Conservation (phyloP, 30 jellyfish, hydroid and myxozoan genomes). For the Hydra vulgaris region DNA sequence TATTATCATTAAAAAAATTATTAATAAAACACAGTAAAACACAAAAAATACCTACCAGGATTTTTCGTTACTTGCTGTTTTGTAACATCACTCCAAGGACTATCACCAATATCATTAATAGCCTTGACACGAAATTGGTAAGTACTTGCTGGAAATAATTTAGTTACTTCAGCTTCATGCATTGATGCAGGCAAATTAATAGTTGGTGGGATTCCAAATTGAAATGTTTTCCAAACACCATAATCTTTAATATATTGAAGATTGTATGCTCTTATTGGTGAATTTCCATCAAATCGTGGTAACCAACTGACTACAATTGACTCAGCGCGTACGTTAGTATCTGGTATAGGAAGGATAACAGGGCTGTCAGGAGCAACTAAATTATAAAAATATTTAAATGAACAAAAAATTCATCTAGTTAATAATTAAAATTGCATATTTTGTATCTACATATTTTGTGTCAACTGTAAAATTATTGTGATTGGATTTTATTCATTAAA, state of each 20-base stretch:
- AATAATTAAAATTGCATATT: no score
- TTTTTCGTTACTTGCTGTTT: conserved; percentile 31
- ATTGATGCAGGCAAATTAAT: conserved; percentile 28
- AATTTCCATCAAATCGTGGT: conserved; percentile 62
- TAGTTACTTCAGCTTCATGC: conserved; percentile 34
- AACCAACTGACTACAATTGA: conserved; percentile 71
- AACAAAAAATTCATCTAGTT: no score
- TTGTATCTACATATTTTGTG: no score
- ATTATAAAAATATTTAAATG: neutral
- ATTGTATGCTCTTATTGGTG: conserved; percentile 75
- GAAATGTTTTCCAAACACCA: conserved; percentile 62
- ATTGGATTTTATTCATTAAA: no score
- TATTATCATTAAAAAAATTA: neutral
- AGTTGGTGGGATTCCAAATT: conserved; percentile 22
- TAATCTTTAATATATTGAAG: conserved; percentile 59
- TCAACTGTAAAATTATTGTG: no score
- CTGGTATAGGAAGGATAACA: conserved; percentile 63
- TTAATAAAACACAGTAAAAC: neutral
- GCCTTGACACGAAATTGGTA: conserved; percentile 79
- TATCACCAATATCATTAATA: conserved; percentile 74
- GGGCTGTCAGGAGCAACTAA: conserved; percentile 84
- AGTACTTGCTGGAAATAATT: conserved; percentile 48
- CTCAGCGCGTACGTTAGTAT: conserved; percentile 43
- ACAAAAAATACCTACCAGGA: neutral
- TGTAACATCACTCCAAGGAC: conserved; percentile 73